Evolutionary conservation across 2,113 vertebrate genomes (phyloP).

Genomic region (Nycticebus coucang): DNA sequence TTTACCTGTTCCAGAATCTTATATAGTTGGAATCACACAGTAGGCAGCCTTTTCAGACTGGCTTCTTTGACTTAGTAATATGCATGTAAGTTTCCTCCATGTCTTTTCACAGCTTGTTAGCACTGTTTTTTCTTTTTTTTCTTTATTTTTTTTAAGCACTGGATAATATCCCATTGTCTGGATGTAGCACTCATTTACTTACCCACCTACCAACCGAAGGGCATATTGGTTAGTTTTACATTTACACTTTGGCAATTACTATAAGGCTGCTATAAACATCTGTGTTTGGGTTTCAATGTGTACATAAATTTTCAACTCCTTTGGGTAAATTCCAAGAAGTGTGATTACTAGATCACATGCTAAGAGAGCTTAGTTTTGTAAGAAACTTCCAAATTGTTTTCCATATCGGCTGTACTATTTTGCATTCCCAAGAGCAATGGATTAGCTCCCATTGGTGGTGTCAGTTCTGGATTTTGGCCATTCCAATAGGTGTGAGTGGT

Average conservation of each 20-base stretch:
- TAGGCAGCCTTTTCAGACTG: background rate
- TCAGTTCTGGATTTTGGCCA: background rate
- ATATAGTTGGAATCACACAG: background rate
- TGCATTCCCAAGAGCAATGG: background rate
- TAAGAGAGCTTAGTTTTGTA: background rate
- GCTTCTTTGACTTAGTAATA: background rate
- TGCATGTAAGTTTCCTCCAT: background rate
- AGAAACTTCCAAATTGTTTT: background rate
- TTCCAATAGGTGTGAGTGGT: background rate
- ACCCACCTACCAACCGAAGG: background rate
- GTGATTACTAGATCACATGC: background rate
- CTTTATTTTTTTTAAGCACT: background rate
- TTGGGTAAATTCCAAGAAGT: background rate
- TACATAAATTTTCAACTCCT: background rate
- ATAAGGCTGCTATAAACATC: background rate
- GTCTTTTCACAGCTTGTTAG: background rate
- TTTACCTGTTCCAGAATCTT: background rate
- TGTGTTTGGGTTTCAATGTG: background rate
- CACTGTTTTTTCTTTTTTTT: background rate
- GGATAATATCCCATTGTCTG: background rate
- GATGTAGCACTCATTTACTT: background rate
- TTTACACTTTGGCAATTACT: background rate
- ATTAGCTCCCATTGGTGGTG: background rate
- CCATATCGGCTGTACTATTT: background rate
- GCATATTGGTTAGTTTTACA: background rate